A percentile compares a stretch with the other conserved stretches of the same genome.
phyloP scores from a whole-genome alignment of 2,888 invertebrate species.

The Pinctada fucata region DNA sequence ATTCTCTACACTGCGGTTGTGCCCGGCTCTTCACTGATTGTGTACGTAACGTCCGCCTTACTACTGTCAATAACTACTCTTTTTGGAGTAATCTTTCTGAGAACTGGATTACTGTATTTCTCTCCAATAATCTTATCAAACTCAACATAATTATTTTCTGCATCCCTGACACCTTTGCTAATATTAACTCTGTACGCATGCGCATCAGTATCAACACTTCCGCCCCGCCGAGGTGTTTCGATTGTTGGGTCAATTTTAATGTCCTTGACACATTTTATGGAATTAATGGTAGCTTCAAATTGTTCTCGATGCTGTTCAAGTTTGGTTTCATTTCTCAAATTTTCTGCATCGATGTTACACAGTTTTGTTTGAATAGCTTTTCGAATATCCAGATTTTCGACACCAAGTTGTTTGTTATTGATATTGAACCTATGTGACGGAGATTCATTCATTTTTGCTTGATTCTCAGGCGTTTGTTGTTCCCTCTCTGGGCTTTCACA shows the following conservation, averaged over 20 bases:
- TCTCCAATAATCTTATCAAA: constrained; percentile 9
- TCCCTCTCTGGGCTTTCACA: constrained; percentile 27
- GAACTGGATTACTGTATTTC: constrained; percentile 3
- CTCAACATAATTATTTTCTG: constrained; percentile 15
- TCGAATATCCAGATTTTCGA: background rate
- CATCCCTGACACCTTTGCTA: background rate
- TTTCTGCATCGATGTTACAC: background rate
- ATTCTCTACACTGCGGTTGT: constrained; percentile 10
- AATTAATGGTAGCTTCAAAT: background rate
- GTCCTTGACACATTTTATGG: background rate
- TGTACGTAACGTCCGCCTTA: background rate
- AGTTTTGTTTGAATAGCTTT: background rate
- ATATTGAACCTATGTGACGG: background rate
- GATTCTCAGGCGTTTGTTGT: background rate
- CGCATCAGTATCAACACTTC: background rate
- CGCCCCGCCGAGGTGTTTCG: too few relatives aligned
- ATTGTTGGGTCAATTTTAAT: background rate
- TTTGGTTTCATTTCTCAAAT: background rate
- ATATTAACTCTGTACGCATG: background rate
- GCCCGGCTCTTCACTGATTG: constrained; percentile 11
- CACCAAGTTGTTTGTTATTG: background rate
- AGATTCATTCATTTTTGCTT: background rate
- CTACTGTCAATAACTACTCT: constrained; percentile 7
- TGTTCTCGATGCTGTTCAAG: background rate
- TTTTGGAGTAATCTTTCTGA: background rate